phyloP scores from a whole-genome alignment of 2,888 invertebrate species.

The Orchestes rusci region DNA sequence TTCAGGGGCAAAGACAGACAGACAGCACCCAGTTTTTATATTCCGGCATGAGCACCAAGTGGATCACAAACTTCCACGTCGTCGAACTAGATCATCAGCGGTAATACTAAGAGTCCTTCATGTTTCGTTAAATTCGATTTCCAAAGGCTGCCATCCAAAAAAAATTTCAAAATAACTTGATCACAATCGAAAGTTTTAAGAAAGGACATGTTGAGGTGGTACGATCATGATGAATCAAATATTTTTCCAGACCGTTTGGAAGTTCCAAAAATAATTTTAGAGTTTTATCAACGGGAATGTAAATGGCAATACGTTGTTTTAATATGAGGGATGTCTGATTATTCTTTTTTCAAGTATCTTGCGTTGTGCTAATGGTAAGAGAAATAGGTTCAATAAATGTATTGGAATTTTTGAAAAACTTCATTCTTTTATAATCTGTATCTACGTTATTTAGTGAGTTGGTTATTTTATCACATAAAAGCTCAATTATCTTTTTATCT shows the following conservation, averaged over 20 bases:
- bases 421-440: not conserved
- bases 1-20: no score
- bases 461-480: not conserved
- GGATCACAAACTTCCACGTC: constrained; percentile 5
- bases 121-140: not conserved
- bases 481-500: not conserved
- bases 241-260: not conserved
- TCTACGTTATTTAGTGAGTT: not conserved
- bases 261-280: not conserved
- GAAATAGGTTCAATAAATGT: not conserved
- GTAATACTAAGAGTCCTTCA: not conserved
- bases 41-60: not conserved
- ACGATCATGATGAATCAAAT: not conserved
- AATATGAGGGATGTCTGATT: not conserved
- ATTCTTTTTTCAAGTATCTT: not conserved
- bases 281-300: not conserved
- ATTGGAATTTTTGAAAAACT: not conserved
- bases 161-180: not conserved
- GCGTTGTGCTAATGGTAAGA: not conserved
- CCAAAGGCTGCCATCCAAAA: not conserved
- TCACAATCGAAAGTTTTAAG: not conserved
- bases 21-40: no score
- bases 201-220: not conserved
- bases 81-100: constrained; percentile 1
- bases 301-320: not conserved